Percentiles rank a stretch among this genome's conserved stretches.
These are phyloP conservation scores for Bhutanitis thaidina DNA, from an alignment of 2,888 invertebrate species.

Conservation along the genomic window DNA sequence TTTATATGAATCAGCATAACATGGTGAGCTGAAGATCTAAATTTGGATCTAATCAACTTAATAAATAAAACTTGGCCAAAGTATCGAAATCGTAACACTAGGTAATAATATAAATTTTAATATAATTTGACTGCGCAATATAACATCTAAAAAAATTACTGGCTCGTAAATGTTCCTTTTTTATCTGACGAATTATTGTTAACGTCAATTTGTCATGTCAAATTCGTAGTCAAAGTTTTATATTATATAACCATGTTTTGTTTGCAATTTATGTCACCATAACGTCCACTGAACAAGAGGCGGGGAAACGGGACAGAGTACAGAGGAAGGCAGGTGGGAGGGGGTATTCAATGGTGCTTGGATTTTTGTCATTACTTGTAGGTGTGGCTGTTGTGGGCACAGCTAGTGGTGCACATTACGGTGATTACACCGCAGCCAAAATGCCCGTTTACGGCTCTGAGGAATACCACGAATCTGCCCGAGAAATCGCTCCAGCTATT, in stretches of 20 bases:
- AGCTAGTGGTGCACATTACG: slow-evolving; percentile 37
- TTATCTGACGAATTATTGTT: not conserved
- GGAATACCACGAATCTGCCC: slow-evolving; percentile 39
- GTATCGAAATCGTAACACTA: too few species aligned
- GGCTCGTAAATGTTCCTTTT: too few species aligned
- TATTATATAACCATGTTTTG: slow-evolving; percentile 13
- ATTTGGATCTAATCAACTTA: too few species aligned
- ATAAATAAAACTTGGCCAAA: too few species aligned
- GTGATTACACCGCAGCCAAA: slow-evolving; percentile 50
- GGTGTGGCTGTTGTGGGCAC: slow-evolving; percentile 36
- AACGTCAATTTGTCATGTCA: slow-evolving; percentile 43
- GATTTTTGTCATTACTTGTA: slow-evolving; percentile 29
- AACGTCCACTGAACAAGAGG: slow-evolving; percentile 18
- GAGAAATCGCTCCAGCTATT: slow-evolving; percentile 19
- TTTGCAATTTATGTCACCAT: slow-evolving; percentile 23
- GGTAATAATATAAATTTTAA: too few species aligned
- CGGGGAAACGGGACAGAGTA: slow-evolving; percentile 9
- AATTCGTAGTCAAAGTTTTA: slow-evolving; percentile 59
- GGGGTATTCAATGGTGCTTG: slow-evolving; percentile 20
- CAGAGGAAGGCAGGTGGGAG: slow-evolving; percentile 13
- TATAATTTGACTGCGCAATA: too few species aligned
- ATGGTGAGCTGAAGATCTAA: too few species aligned
- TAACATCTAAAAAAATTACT: too few species aligned
- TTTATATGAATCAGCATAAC: too few species aligned
- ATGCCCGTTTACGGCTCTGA: slow-evolving; percentile 56